A percentile compares a stretch with the other conserved stretches of the same genome.
These are phyloP conservation scores for Mechanitis mazaeus DNA, from an alignment of 2,888 invertebrate species.

Conservation along the genomic window DNA sequence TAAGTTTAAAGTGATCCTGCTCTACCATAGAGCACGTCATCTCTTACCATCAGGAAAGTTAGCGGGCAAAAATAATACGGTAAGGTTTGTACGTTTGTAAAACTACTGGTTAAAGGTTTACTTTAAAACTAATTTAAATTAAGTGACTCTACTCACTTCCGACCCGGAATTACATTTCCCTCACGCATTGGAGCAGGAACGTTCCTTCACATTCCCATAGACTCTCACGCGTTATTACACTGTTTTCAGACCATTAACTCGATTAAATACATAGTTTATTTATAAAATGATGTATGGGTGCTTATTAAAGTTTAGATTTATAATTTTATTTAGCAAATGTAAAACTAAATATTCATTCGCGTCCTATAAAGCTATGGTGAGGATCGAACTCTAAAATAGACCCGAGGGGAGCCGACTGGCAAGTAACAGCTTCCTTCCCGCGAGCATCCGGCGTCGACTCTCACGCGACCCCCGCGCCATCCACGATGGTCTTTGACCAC, in stretches of 20 bases:
- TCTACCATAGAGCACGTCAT: no score
- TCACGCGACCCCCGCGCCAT: conserved; percentile 61
- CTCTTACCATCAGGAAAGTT: no score
- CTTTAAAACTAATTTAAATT: background rate
- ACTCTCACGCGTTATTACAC: background rate
- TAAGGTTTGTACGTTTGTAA: no score
- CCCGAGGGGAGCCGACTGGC: conserved; percentile 68
- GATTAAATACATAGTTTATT: no score
- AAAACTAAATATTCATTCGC: conserved; percentile 14
- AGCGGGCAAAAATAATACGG: no score
- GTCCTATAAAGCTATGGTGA: conserved; percentile 54
- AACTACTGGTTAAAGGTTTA: no score
- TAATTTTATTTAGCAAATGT: no score
- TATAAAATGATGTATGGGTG: no score
- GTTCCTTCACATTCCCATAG: background rate
- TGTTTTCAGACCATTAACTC: no score
- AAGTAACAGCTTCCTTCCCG: conserved; percentile 76
- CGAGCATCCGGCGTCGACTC: conserved; percentile 69
- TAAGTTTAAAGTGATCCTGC: no score
- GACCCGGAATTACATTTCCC: background rate
- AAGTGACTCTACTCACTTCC: background rate
- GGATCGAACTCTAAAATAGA: conserved; percentile 73
- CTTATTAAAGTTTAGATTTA: no score
- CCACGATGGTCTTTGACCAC: conserved; percentile 37
- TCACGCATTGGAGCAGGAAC: background rate